Evolutionary conservation across 1,140 invertebrate genomes (phyloP), one percentile per base, ranked within the genome.

Genomic region (Drosophila nannoptera): DNA sequence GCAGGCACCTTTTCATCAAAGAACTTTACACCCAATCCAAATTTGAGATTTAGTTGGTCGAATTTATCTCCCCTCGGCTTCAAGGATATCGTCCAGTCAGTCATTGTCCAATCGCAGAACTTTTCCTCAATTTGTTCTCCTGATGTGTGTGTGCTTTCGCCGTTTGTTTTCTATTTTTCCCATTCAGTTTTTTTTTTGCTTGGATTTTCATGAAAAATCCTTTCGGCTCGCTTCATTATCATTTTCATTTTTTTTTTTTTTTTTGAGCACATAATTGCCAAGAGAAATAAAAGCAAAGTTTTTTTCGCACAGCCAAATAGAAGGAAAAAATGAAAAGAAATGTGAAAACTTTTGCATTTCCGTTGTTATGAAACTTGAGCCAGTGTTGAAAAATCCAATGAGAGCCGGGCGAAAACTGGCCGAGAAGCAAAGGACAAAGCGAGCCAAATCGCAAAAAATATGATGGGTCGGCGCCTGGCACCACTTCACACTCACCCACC

Each of bases 341-440:
- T 14, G 40, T 14, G 12, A 35, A 65, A 70, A 72, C 80, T 80
- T 84, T 84, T 80, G 80, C 81, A 84, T 84, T 84, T 84, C 80
- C 80, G 80, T 80, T 84, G 80, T 84, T 84, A 81, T 86, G 81
- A 87, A 84, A 84, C 77, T 87, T 87, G 77, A 86, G 64, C 43
- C 46, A 70, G 59, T 64, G 66, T 62, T 45, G 38, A 45, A 61
- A 64, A 74, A 56, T 35, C 12, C 49, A 70, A 58, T 48, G 63
- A 65, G 50, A 69, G 69, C 73, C 70, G 65, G 42, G 73, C 48
- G 40, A 6, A 40, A 22, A 22, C 22, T 22, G 22, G 22, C 22
- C 38, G 4, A 43, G 0, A 32, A 49, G 32, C 29, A 32, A 49
- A 49, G 11, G 1, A n/a, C 11, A 12, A 72, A 73, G 70, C 62